Conservation (phyloP, 2,113 vertebrate species). For the Arothron firmamentum region DNA sequence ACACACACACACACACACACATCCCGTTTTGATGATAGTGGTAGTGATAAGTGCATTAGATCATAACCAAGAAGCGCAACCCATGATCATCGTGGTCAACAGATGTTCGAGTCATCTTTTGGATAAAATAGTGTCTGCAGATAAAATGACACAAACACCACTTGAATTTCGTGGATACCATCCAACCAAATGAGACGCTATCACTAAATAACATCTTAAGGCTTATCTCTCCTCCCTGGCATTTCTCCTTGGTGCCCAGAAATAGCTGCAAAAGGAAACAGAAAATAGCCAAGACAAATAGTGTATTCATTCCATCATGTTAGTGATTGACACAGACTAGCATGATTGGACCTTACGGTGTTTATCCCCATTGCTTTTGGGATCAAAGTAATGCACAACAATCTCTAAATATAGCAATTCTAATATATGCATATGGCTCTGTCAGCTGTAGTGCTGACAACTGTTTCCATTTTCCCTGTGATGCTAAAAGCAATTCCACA, state of each 20-base stretch:
- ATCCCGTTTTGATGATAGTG: slow-evolving; percentile 22
- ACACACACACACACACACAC: background rate
- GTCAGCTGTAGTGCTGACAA: slow-evolving; percentile 56
- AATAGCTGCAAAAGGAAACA: slow-evolving; percentile 13
- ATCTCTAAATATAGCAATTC: slow-evolving; percentile 68
- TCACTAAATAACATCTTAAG: background rate
- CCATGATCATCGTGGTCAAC: slow-evolving; percentile 2
- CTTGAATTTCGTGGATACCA: background rate
- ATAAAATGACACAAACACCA: background rate
- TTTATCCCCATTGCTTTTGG: slow-evolving; percentile 41
- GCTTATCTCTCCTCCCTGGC: background rate
- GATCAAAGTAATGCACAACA: slow-evolving; percentile 50
- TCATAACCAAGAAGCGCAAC: slow-evolving; percentile 30
- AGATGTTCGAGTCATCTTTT: slow-evolving; percentile 12
- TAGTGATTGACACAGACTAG: slow-evolving; percentile 30
- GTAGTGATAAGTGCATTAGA: slow-evolving; percentile 38
- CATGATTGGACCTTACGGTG: slow-evolving; percentile 11
- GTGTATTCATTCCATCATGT: slow-evolving; percentile 7
- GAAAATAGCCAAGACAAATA: slow-evolving; percentile 6
- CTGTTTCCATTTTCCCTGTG: slow-evolving; percentile 24
- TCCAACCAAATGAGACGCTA: no score
- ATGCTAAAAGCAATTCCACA: slow-evolving; percentile 36
- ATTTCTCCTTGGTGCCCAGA: background rate
- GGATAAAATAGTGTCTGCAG: slow-evolving; percentile 8
- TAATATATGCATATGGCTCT: slow-evolving; percentile 43